phyloP scores from a whole-genome alignment of 2,113 vertebrate species.

The Urocolius indicus region DNA sequence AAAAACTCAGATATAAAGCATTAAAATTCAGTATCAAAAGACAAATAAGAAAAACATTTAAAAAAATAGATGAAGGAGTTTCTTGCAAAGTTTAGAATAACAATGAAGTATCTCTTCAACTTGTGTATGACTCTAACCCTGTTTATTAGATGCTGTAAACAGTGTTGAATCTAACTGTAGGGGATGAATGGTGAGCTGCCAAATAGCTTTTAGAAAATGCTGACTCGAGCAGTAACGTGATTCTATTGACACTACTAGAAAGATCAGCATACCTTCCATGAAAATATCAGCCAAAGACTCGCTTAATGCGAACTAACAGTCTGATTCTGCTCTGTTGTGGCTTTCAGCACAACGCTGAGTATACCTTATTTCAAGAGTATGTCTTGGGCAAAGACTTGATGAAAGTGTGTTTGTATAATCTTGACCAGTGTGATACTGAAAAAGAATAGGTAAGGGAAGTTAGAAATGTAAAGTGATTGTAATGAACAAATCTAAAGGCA shows the following conservation, averaged over 20 bases:
- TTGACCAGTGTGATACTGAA: background rate
- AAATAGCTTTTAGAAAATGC: slow-evolving; percentile 59
- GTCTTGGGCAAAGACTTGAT: background rate
- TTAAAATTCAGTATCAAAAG: background rate
- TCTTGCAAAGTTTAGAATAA: background rate
- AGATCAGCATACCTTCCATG: slow-evolving; percentile 55
- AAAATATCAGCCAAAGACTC: slow-evolving; percentile 58
- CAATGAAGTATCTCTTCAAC: background rate
- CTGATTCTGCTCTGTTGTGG: background rate
- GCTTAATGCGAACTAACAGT: background rate
- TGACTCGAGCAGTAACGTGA: slow-evolving; percentile 65
- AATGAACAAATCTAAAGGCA: background rate
- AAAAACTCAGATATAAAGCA: background rate
- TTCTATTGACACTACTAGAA: slow-evolving; percentile 64
- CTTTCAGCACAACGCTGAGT: background rate
- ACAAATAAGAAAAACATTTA: background rate
- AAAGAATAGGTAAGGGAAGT: background rate
- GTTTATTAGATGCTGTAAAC: slow-evolving; percentile 25
- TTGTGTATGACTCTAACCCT: background rate
- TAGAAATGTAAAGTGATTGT: background rate
- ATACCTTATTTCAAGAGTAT: background rate
- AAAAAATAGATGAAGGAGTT: background rate
- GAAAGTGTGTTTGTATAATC: background rate
- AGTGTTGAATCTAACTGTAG: slow-evolving; percentile 4
- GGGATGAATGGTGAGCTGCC: slow-evolving; percentile 43